These are phyloP conservation scores for Drosophila auraria DNA, from an alignment of 1,140 invertebrate species.

Conservation along the genomic window DNA sequence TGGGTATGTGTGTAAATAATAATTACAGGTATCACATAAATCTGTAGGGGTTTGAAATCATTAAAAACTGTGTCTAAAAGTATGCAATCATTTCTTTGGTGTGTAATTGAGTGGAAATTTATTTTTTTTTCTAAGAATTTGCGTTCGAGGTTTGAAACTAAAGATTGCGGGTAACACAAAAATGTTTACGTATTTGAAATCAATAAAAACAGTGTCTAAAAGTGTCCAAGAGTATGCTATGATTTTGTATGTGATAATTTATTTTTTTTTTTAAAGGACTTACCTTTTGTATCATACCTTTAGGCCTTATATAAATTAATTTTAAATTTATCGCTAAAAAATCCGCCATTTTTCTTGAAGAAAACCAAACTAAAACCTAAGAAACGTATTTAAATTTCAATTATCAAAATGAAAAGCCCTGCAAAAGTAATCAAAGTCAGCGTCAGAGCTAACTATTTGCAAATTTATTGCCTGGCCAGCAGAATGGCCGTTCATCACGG, in stretches of 20 bases:
- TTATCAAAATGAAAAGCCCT: neutral
- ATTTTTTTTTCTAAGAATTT: neutral
- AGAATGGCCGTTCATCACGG: conserved; percentile 37
- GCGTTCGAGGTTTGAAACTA: too few species aligned
- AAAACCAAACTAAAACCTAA: neutral
- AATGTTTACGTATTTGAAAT: too few species aligned
- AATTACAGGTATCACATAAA: neutral
- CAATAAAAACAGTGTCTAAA: too few species aligned
- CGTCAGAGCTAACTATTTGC: conserved; percentile 32
- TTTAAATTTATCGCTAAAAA: too few species aligned
- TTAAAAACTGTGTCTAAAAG: neutral
- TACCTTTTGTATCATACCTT: neutral
- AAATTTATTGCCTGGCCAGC: conserved; percentile 38
- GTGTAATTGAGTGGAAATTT: neutral
- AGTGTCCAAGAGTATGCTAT: too few species aligned
- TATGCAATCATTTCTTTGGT: too few species aligned
- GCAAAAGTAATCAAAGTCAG: conserved; percentile 24
- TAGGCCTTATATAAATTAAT: neutral
- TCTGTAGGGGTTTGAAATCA: neutral
- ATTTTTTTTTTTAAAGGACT: too few species aligned
- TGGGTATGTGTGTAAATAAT: too few species aligned
- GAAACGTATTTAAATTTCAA: neutral
- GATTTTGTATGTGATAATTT: too few species aligned
- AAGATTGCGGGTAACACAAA: too few species aligned
- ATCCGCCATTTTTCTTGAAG: too few species aligned